Evolutionary conservation across 1,140 invertebrate genomes (phyloP), one percentile per base, ranked within the genome.

Genomic region (Rhyzopertha dominica): DNA sequence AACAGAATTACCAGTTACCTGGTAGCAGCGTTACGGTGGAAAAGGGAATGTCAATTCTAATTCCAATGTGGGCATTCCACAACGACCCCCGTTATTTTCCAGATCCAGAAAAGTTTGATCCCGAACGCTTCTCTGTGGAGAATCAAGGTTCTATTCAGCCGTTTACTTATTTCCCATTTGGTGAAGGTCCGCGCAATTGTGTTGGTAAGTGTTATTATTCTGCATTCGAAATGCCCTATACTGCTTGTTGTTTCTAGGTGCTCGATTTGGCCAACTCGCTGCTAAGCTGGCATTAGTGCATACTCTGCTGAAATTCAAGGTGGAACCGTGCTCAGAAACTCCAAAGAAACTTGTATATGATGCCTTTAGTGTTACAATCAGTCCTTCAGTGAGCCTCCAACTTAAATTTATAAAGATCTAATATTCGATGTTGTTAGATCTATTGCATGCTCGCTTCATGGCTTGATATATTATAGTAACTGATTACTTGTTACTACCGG

Each of bases 1-100:
- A 55, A 8, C 51, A 64, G 36, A 37, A 58, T 7, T 72, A 69
- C 43, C 62, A 47, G 5, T 58, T 72, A 12, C 50, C 60, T 3
- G 61, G 54, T 2, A 58, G 46, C 0, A 54, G 59, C n/a, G 25
- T 65, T 0, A 45, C 54, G 0, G 51, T 72, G 13, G 55, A 64
- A 37, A 58, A 55, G 29, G 66, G 66, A 19, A 63, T 57, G 14
- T 50, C 44, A 31, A 40, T 74, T 12, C 52, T 60, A 18, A 63
- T 75, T 30, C 68, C 69, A 12, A 47, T 67, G 4, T 72, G 70
- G 43, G 68, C 68, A 25, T 66, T 82, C 13, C 80, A 84, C 46
- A 58, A 69, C 24, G 73, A 82, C 62, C 69, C 73, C 2, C 58
- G 72, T 23, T 64, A 72, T 45, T 84, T 68, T 58, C 72, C 78